phyloP scores from a whole-genome alignment of 1,140 invertebrate genomes.

The Bilobella aurantiaca region DNA sequence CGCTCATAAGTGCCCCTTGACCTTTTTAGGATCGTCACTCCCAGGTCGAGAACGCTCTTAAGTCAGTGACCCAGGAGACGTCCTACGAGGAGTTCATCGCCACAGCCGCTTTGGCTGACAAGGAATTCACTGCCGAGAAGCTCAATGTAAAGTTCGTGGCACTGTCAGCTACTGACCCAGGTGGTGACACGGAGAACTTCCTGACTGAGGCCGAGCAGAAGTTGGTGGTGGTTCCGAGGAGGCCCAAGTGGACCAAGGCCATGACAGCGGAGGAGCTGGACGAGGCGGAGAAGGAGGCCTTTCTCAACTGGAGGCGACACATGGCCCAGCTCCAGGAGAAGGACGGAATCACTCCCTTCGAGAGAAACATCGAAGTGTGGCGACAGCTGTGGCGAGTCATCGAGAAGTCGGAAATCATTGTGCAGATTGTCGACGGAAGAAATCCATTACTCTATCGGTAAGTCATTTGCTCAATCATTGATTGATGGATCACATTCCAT shows the following conservation, averaged over 20 bases:
- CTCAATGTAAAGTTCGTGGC: conserved; percentile 71
- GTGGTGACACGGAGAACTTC: not conserved
- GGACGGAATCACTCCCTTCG: conserved; percentile 86
- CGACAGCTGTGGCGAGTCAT: conserved; percentile 95
- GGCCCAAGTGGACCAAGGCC: conserved; percentile 67
- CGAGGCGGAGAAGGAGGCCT: conserved; percentile 62
- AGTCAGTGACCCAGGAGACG: conserved; percentile 90
- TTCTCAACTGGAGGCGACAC: conserved; percentile 76
- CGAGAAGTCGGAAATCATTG: conserved; percentile 81
- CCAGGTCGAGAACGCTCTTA: conserved; percentile 43
- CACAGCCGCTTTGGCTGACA: conserved; percentile 83
- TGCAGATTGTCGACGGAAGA: conserved; percentile 93
- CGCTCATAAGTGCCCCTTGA: too few species aligned
- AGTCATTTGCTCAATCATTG: too few species aligned
- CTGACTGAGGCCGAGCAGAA: conserved; percentile 26
- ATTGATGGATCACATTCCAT: too few species aligned
- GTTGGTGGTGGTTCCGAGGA: conserved; percentile 36
- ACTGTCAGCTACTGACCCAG: conserved; percentile 31
- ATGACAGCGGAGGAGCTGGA: conserved; percentile 69
- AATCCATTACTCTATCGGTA: conserved; percentile 79
- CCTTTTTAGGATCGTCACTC: conserved; percentile 31
- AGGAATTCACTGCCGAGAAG: conserved; percentile 84
- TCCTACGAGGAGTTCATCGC: conserved; percentile 91
- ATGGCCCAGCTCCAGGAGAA: conserved; percentile 69
- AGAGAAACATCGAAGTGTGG: conserved; percentile 98